Evolutionary conservation across 2,888 invertebrate genomes (phyloP).

Genomic region (Scaptomyza cyrtandrae): DNA sequence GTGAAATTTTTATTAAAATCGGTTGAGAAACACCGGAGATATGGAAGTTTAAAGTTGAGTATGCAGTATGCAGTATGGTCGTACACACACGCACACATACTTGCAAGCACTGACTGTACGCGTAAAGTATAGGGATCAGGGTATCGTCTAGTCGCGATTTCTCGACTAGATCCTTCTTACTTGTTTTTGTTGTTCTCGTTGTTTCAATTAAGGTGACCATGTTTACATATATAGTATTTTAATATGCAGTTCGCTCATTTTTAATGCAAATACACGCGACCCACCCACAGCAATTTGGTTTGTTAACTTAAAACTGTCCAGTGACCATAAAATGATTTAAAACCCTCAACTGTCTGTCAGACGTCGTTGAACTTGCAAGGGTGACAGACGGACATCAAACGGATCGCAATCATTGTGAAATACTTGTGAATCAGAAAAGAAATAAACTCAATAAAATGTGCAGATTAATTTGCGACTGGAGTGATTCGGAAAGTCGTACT

Average conservation of each 20-base stretch:
- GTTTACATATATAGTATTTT: conserved; percentile 4
- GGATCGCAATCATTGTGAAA: conserved; percentile 1
- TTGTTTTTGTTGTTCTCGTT: background rate
- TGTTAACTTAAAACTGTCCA: conserved; percentile 22
- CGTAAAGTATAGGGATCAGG: too few species aligned
- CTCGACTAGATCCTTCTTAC: too few species aligned
- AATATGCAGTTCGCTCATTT: conserved; percentile 41
- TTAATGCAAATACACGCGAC: conserved; percentile 69
- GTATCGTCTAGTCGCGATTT: too few species aligned
- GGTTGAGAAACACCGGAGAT: too few species aligned
- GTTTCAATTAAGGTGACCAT: conserved; percentile 31
- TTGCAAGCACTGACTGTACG: too few species aligned
- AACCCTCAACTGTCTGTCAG: conserved; percentile 34
- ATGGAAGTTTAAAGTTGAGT: too few species aligned
- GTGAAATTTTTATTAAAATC: too few species aligned
- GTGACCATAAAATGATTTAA: conserved; percentile 35
- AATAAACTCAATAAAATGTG: conserved; percentile 37
- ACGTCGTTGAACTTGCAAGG: conserved; percentile 67
- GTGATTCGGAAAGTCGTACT: conserved; percentile 61
- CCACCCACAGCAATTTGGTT: conserved; percentile 42
- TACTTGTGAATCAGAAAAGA: background rate
- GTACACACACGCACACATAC: too few species aligned
- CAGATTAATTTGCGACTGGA: conserved; percentile 52
- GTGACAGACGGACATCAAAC: conserved; percentile 42
- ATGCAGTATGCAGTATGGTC: too few species aligned